A percentile compares a stretch with the other conserved stretches of the same genome.
phyloP scores from a whole-genome alignment of 1,140 invertebrate genomes.

The Macrosteles quadrilineatus region DNA sequence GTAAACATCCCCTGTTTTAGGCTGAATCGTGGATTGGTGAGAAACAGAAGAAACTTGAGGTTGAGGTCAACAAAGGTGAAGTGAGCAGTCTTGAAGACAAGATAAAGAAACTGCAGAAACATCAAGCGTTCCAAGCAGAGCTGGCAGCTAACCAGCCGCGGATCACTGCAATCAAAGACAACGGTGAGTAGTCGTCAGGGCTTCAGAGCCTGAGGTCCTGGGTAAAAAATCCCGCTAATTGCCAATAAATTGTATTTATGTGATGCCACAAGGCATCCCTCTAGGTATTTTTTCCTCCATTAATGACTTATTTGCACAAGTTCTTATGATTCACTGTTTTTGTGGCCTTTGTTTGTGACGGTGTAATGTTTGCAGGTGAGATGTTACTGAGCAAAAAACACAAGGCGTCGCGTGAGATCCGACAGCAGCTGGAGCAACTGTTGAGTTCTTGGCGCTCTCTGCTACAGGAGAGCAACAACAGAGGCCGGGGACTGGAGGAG shows the following conservation, averaged over 20 bases:
- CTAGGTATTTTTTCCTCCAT: no score
- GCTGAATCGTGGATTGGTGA: conserved; percentile 92
- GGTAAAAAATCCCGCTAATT: no score
- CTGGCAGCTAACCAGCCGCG: conserved; percentile 84
- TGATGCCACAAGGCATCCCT: no score
- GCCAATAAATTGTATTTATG: no score
- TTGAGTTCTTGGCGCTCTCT: conserved; percentile 78
- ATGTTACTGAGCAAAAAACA: conserved; percentile 66
- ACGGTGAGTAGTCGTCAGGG: conserved; percentile 56
- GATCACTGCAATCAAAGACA: conserved; percentile 77
- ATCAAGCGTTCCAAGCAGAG: conserved; percentile 97
- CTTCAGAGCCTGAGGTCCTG: no score
- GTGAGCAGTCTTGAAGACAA: conserved; percentile 80
- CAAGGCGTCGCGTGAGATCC: conserved; percentile 73
- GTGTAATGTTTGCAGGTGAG: conserved; percentile 58
- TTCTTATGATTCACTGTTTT: no score
- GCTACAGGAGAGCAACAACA: conserved; percentile 72
- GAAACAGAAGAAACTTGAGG: conserved; percentile 85
- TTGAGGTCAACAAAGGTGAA: conserved; percentile 67
- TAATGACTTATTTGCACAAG: no score
- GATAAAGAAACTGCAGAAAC: conserved; percentile 96
- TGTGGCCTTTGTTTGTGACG: no score
- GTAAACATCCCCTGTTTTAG: conserved; percentile 45
- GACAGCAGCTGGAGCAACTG: conserved; percentile 68
- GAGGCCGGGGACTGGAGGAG: conserved; percentile 90